These are phyloP conservation scores for Meloidogyne exigua DNA, from an alignment of 1,140 invertebrate genomes.

Conservation along the genomic window DNA sequence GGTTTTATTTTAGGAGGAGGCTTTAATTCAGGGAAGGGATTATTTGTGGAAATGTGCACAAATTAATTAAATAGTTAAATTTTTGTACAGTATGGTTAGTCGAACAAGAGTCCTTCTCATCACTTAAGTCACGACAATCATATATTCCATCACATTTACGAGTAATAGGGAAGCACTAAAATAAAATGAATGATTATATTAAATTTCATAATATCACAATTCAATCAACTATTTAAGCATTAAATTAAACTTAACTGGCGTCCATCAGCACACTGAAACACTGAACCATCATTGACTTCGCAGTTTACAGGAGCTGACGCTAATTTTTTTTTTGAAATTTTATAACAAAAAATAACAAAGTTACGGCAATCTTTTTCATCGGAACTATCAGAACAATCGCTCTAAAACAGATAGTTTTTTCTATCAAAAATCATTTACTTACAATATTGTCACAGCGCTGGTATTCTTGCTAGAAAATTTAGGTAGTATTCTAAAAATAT, in stretches of 20 bases:
- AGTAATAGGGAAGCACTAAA: constrained; percentile 75
- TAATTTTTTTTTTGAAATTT: constrained; percentile 32
- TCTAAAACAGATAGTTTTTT: background rate
- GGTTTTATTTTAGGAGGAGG: too few relatives aligned
- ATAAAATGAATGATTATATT: background rate
- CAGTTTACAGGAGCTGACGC: constrained; percentile 51
- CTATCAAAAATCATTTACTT: background rate
- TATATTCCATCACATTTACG: constrained; percentile 83
- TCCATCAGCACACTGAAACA: constrained; percentile 61
- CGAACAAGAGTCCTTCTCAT: constrained; percentile 76
- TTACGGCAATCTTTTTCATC: constrained; percentile 90
- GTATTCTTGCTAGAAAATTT: constrained; percentile 65
- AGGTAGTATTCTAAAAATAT: background rate
- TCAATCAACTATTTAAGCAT: too few relatives aligned
- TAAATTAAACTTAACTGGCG: constrained; percentile 34
- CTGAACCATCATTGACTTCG: constrained; percentile 68
- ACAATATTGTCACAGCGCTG: constrained; percentile 82
- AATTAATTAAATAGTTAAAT: background rate
- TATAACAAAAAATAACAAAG: background rate
- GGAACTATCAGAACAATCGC: constrained; percentile 85
- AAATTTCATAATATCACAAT: background rate
- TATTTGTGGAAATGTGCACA: too few relatives aligned
- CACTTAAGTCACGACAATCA: constrained; percentile 77
- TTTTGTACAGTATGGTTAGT: constrained; percentile 64
- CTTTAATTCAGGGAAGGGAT: too few relatives aligned